Base-by-base conservation (phyloP, 2,113 vertebrate genomes). In the Onychostruthus taczanowskii region DNA sequence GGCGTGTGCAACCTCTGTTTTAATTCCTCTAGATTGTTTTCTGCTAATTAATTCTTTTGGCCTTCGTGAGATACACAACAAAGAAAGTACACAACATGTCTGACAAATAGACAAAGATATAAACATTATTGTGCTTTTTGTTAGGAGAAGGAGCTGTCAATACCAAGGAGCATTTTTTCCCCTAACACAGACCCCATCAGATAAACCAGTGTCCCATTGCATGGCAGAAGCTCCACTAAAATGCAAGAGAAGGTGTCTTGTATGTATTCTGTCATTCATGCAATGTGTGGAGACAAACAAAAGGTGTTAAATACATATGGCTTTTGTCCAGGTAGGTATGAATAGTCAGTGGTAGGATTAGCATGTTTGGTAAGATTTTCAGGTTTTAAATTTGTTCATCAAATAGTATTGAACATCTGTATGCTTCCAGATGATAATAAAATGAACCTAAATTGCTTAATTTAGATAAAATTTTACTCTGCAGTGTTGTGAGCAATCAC, bases 61-160 rank as follows among this genome's bases (percentile, higher is more conserved):
- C 80, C 64, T 89, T 78, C 75, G 61, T 87, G 80, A 94, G 89
- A 52, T n/a, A 16, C 10, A 41, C 52, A 56, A 92, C 93, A 93
- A 96, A 95, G 92, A 59, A 92, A 84, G 56, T 77, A 56, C 39
- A 78, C 86, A 93, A 92, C 58, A 61, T 94, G 77, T 87, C 94
- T 0, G 58, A 92, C 81, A 50, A 24, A 44, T 0, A 74, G 62
- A 77, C 68, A 78, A 49, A 84, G 88, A 89, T 86, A 59, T 11
- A 92, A 94, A 89, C 23, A 33, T 78, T 72, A 17, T 47, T 64
- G n/a, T 30, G 70, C 23, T 76, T 83, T 90, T 58, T 79, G 31
- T 23, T 50, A 67, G 76, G 61, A 50, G 56, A n/a, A 67, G 61
- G 67, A 37, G 1, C 70, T 87, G 33, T 16, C 37, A 50, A 37